Evolutionary conservation across 2,113 vertebrate species (phyloP).

Genomic region (Australoheros scitulus): DNA sequence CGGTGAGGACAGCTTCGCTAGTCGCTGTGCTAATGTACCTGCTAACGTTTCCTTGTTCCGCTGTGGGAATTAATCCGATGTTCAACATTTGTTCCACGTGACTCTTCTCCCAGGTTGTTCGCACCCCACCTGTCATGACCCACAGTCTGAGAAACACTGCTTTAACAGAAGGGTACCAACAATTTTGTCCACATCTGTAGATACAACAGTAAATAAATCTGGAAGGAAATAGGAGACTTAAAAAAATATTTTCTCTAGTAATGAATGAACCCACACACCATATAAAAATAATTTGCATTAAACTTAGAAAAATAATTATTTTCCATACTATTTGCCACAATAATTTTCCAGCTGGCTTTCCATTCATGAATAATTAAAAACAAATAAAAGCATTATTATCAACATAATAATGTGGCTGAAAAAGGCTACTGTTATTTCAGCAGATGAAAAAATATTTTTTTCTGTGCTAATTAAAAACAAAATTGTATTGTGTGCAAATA

Average conservation of each 20-base stretch:
- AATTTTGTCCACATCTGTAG: too few relatives aligned
- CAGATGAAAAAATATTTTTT: conserved; percentile 25
- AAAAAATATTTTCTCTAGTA: neutral
- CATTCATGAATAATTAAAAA: neutral
- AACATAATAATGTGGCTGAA: conserved; percentile 1
- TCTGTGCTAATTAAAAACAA: conserved; percentile 37
- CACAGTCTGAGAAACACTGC: too few relatives aligned
- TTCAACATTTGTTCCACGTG: too few relatives aligned
- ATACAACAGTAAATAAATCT: neutral
- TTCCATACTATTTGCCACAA: neutral
- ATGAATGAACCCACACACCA: neutral
- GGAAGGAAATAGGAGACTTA: neutral
- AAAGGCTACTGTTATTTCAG: conserved; percentile 26
- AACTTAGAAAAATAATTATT: neutral
- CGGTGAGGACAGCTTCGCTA: too few relatives aligned
- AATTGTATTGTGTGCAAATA: conserved; percentile 16
- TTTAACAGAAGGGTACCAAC: neutral
- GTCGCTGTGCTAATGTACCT: too few relatives aligned
- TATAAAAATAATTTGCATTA: neutral
- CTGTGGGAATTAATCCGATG: too few relatives aligned
- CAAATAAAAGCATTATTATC: neutral
- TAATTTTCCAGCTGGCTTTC: conserved; percentile 36
- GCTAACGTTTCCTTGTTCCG: too few relatives aligned
- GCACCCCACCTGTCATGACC: too few relatives aligned
- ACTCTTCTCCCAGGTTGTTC: too few relatives aligned